Evolutionary conservation across 2,113 vertebrate genomes (phyloP).

Genomic region (Malurus alboscapulatus): DNA sequence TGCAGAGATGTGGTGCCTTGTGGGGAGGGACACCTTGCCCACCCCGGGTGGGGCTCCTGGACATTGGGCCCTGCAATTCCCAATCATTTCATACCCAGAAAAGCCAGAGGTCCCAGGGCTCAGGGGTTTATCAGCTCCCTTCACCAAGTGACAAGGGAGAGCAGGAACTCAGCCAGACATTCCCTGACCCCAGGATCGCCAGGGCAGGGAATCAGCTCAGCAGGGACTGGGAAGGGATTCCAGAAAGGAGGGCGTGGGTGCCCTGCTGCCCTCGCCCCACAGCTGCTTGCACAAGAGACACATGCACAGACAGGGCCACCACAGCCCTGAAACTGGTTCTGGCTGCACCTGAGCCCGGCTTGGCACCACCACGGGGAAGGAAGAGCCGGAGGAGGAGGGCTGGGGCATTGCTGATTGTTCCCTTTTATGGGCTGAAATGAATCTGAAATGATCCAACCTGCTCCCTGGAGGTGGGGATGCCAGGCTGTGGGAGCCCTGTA

Average conservation of each 20-base stretch:
- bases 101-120: accelerated
- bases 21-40: neutral
- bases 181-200: accelerated
- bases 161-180: neutral
- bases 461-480: accelerated
- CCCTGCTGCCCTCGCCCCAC: neutral
- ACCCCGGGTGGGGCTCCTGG: neutral
- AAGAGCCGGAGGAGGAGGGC: neutral
- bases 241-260: neutral
- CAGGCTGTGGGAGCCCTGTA: neutral
- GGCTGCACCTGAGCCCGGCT: neutral
- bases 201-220: accelerated
- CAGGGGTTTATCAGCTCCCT: neutral
- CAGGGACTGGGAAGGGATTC: accelerated
- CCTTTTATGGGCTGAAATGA: neutral
- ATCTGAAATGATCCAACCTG: neutral
- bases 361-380: neutral
- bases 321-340: neutral
- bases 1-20: accelerated
- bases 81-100: accelerated
- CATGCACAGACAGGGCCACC: neutral
- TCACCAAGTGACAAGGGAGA: accelerated
- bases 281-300: conserved; percentile 7
- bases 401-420: neutral
- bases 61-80: neutral